Evolutionary conservation across 92 coral and sea anemone genomes (phyloP).

Genomic region (Palythoa heliodiscus): DNA sequence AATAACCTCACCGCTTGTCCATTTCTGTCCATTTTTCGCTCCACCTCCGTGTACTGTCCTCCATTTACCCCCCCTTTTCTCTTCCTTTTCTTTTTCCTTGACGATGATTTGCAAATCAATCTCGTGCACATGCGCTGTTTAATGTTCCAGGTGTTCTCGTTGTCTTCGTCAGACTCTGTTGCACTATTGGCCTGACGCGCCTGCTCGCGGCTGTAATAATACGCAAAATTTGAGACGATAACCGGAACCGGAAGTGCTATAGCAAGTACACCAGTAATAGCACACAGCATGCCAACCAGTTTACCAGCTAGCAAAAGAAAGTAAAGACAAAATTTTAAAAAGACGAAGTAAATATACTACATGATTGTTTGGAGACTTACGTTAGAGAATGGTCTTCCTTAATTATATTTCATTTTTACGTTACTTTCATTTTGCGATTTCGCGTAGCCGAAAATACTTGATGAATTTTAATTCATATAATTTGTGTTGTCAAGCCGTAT

Average conservation of each 20-base stretch:
- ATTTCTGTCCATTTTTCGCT: constrained; percentile 28
- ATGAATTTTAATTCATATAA: too few species aligned
- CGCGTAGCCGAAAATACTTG: too few species aligned
- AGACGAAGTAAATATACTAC: too few species aligned
- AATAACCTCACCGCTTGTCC: constrained; percentile 9
- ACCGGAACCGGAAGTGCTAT: constrained; percentile 40
- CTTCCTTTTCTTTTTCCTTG: constrained; percentile 18
- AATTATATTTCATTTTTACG: too few species aligned
- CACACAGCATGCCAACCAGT: constrained; percentile 40
- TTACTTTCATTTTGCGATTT: too few species aligned
- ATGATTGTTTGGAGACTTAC: too few species aligned
- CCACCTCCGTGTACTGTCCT: constrained; percentile 30
- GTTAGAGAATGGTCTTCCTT: too few species aligned
- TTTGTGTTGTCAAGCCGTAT: too few species aligned
- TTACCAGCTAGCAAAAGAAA: constrained; percentile 20
- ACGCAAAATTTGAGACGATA: constrained; percentile 37
- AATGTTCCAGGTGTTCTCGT: neutral
- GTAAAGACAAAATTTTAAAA: neutral
- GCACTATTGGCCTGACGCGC: constrained; percentile 35
- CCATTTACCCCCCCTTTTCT: constrained; percentile 23
- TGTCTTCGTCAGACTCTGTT: constrained; percentile 20
- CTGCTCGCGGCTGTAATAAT: constrained; percentile 43
- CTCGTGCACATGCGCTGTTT: constrained; percentile 18
- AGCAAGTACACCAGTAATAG: constrained; percentile 36
- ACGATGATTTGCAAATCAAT: constrained; percentile 16